phyloP scores from a whole-genome alignment of 2,797 vertebrate species.

The Ficedula albicollis region DNA sequence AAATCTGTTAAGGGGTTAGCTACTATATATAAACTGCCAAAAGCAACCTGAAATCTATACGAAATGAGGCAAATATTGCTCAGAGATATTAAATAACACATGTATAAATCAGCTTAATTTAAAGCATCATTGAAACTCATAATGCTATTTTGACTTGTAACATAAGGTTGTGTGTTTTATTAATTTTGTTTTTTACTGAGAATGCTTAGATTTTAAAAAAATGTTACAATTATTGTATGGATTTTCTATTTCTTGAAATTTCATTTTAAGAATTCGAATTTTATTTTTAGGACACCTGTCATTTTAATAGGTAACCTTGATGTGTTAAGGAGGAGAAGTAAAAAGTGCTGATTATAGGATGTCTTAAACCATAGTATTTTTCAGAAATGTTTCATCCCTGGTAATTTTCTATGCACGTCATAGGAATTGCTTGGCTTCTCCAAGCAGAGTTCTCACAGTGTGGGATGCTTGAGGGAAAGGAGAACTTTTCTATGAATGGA shows the following conservation, averaged over 20 bases:
- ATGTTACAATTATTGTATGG: neutral
- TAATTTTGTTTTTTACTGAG: neutral
- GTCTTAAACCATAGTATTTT: neutral
- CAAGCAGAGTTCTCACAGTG: neutral
- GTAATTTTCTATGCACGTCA: neutral
- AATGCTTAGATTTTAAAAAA: neutral
- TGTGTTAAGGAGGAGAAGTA: neutral
- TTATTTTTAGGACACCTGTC: neutral
- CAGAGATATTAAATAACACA: neutral
- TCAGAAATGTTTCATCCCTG: neutral
- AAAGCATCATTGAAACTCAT: neutral
- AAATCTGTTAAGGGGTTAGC: neutral
- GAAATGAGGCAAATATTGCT: slow-evolving; percentile 10
- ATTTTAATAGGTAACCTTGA: neutral
- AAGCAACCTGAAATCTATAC: slow-evolving; percentile 21
- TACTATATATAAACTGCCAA: slow-evolving; percentile 1
- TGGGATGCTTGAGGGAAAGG: neutral
- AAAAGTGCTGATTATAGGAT: neutral
- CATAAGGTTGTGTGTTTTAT: neutral
- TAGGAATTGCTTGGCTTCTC: neutral
- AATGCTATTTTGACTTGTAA: neutral
- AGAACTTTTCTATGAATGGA: neutral
- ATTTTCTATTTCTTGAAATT: neutral
- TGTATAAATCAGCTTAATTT: neutral
- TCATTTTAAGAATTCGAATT: neutral